A percentile compares a stretch with the other conserved stretches of the same genome.
Evolutionary conservation across 1,140 invertebrate species (phyloP).

Genomic region (Drosophila tani): DNA sequence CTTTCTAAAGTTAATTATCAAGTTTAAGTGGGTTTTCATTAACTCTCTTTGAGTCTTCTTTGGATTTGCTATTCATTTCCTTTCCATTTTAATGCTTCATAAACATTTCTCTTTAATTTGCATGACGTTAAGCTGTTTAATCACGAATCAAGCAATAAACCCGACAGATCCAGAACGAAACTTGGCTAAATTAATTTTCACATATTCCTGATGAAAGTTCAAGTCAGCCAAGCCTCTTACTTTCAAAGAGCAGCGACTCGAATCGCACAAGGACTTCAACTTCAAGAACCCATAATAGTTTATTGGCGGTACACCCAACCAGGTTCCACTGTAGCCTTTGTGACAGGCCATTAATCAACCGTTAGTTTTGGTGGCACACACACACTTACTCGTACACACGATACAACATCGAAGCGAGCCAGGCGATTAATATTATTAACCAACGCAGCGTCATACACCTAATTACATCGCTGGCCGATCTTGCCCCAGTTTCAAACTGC

Average conservation of each 20-base stretch:
- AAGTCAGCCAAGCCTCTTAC: neutral
- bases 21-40: too few species aligned
- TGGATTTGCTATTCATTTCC: neutral
- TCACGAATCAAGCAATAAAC: neutral
- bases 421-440: constrained; percentile 54
- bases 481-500: constrained; percentile 52
- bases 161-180: neutral
- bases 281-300: neutral
- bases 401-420: constrained; percentile 22
- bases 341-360: constrained; percentile 59
- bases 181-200: neutral
- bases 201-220: neutral
- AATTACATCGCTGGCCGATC: constrained; percentile 60
- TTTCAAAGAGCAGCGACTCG: too few species aligned
- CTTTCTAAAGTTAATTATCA: too few species aligned
- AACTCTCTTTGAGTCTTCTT: neutral
- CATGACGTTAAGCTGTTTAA: constrained; percentile 5
- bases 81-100: constrained; percentile 9
- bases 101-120: constrained; percentile 7
- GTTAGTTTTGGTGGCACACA: constrained; percentile 53
- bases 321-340: constrained; percentile 26
- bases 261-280: neutral
- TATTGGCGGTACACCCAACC: neutral
- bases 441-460: constrained; percentile 51
- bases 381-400: constrained; percentile 5